phyloP scores from a whole-genome alignment of 2,797 vertebrate species.

The Melanotaenia pygmaea region DNA sequence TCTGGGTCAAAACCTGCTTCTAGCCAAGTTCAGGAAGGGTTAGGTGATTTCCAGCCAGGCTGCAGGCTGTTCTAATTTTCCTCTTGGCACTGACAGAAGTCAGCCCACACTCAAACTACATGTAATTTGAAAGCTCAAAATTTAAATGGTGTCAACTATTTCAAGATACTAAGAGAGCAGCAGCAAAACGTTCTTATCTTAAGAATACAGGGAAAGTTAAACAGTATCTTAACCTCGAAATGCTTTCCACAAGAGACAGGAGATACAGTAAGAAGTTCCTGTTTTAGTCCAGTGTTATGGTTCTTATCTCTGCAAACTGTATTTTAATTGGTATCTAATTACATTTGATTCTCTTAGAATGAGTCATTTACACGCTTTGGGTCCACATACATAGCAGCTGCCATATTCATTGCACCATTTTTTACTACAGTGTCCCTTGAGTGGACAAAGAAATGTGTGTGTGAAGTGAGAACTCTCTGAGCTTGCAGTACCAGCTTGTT shows the following conservation, averaged over 20 bases:
- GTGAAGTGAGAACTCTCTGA: no score
- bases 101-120: not conserved
- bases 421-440: no score
- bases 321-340: no score
- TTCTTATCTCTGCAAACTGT: not conserved
- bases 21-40: conserved; percentile 15
- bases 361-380: no score
- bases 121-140: not conserved
- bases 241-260: not conserved
- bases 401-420: no score
- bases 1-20: not conserved
- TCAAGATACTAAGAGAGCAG: not conserved
- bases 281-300: not conserved
- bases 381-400: no score
- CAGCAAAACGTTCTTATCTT: not conserved
- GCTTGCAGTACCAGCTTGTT: no score
- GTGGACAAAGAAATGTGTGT: no score
- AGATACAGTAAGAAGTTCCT: not conserved
- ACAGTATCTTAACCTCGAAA: not conserved
- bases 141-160: not conserved
- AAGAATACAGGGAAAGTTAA: not conserved
- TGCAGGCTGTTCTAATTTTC: conserved; percentile 5
- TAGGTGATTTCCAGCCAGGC: conserved; percentile 5
- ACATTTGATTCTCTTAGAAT: no score
- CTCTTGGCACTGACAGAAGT: conserved; percentile 4